Evolutionary conservation across 2,113 vertebrate species (phyloP), one percentile per base, ranked within the genome.

Genomic region (Brachypteracias leptosomus): DNA sequence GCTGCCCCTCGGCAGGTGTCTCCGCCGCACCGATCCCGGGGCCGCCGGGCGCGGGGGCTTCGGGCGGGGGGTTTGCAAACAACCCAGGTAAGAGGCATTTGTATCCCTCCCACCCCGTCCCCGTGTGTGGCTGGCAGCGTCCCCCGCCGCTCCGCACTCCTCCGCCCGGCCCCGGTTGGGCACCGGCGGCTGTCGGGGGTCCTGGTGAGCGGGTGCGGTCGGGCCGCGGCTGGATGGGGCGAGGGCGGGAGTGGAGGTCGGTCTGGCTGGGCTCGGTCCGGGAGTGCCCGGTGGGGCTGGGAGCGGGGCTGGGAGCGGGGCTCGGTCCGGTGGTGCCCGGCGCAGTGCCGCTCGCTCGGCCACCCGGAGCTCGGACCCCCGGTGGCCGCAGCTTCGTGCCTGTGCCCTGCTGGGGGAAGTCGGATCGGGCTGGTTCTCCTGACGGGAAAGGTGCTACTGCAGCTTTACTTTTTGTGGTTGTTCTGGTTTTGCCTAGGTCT

Each of bases 1-100:
- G 81, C 82, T 47, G 91, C 89, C 95, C 88, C 93, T 93, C 78
- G 71, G 77, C 89, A 79, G 91, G 92, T 66, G 87, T 73, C 81
- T 77, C 83, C 49, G 80, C 75, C 55, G 51, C 38, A 31, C 75
- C 49, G 62, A 49, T 85, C 21, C 58, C 36, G 25, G 54, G 29
- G 36, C 91, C 31, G 8, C 31, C 11, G 44, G 26, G 22, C 21
- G 65, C 36, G 25, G 54, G 29, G 36, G 36, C 8, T 13, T 20
- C 4, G n/a, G 42, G 40, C 33, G 21, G 24, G 49, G 38, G 16
- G 26, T 6, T 11, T 16, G 15, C n/a, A 4, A 5, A 7, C 9
- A 1, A 10, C 10, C 3, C 71, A 87, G 90, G 90, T 91, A 81
- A 73, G 62, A 20, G 31, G 7, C 24, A 13, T 3, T 6, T 24